Conservation (phyloP, 2,888 invertebrate species). For the Junonia oenone region DNA sequence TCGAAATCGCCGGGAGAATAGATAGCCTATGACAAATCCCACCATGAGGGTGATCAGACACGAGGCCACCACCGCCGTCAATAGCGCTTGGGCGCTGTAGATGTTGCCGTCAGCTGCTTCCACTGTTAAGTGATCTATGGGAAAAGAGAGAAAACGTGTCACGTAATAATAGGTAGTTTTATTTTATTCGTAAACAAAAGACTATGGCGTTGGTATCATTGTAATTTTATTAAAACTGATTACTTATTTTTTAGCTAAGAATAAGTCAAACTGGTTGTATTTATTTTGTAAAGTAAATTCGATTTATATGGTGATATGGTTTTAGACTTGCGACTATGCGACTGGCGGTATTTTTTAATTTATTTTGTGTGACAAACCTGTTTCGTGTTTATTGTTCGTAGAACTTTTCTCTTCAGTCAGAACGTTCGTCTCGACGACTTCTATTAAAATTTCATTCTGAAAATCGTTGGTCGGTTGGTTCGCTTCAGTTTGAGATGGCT, state of each 20-base stretch:
- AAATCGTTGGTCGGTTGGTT: slow-evolving; percentile 78
- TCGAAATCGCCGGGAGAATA: slow-evolving; percentile 88
- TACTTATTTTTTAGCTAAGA: too few relatives aligned
- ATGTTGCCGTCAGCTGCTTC: slow-evolving; percentile 83
- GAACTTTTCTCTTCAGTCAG: slow-evolving; percentile 76
- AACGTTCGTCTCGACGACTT: slow-evolving; percentile 82
- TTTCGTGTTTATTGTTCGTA: slow-evolving; percentile 70
- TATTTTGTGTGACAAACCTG: slow-evolving; percentile 47
- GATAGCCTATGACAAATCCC: slow-evolving; percentile 91
- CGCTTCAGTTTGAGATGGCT: slow-evolving; percentile 63
- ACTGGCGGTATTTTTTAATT: background rate
- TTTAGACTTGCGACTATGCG: too few relatives aligned
- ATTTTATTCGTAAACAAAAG: too few relatives aligned
- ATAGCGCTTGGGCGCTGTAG: slow-evolving; percentile 89
- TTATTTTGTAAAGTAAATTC: too few relatives aligned
- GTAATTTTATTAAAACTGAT: too few relatives aligned
- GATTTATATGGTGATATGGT: too few relatives aligned
- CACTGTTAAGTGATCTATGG: slow-evolving; percentile 64
- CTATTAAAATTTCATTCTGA: slow-evolving; percentile 83
- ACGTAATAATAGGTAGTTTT: too few relatives aligned
- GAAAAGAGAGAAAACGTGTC: too few relatives aligned
- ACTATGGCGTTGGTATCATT: too few relatives aligned
- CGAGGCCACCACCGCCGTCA: slow-evolving; percentile 88
- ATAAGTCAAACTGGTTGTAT: too few relatives aligned
- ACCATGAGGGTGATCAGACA: slow-evolving; percentile 89